A percentile compares a stretch with the other conserved stretches of the same genome.
phyloP scores from a whole-genome alignment of 30 jellyfish, hydroid and myxozoan genomes.

The Sanderia malayensis region DNA sequence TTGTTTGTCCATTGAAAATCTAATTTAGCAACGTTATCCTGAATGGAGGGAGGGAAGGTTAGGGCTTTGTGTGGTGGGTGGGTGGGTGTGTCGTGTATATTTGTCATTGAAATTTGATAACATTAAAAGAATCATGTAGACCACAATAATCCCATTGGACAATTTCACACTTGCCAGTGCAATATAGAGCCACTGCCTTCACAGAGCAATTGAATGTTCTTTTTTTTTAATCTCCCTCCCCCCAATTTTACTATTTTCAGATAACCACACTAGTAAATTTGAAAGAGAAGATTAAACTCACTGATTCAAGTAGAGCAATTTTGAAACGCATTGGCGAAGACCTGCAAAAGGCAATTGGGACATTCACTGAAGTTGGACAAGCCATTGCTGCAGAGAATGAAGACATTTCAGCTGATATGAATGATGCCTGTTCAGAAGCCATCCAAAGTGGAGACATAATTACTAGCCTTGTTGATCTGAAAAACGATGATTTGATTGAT shows the following conservation, averaged over 20 bases:
- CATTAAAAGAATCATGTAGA: no score
- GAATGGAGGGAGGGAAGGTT: no score
- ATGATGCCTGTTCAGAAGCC: slow-evolving; percentile 77
- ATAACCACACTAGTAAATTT: slow-evolving; percentile 65
- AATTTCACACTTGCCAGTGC: no score
- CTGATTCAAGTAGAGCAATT: slow-evolving; percentile 40
- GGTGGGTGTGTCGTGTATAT: no score
- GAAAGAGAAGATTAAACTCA: slow-evolving; percentile 48
- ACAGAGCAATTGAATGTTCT: no score
- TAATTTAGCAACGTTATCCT: no score
- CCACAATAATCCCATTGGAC: no score
- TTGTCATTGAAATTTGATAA: no score
- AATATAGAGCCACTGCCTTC: no score
- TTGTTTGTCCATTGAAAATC: no score
- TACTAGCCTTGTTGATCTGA: slow-evolving; percentile 24
- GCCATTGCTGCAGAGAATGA: slow-evolving; percentile 67
- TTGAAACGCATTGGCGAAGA: slow-evolving; percentile 42
- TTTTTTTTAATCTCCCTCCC: no score
- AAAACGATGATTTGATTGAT: slow-evolving; percentile 30
- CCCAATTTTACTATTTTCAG: slow-evolving; percentile 31
- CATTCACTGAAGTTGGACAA: slow-evolving; percentile 62
- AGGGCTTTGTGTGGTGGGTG: no score
- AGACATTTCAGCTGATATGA: slow-evolving; percentile 71
- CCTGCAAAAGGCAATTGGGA: slow-evolving; percentile 63
- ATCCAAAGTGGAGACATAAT: slow-evolving; percentile 63